Percentiles rank a stretch among this genome's conserved stretches.
phyloP scores from a whole-genome alignment of 2,888 invertebrate genomes.

The Leptothorax acervorum region DNA sequence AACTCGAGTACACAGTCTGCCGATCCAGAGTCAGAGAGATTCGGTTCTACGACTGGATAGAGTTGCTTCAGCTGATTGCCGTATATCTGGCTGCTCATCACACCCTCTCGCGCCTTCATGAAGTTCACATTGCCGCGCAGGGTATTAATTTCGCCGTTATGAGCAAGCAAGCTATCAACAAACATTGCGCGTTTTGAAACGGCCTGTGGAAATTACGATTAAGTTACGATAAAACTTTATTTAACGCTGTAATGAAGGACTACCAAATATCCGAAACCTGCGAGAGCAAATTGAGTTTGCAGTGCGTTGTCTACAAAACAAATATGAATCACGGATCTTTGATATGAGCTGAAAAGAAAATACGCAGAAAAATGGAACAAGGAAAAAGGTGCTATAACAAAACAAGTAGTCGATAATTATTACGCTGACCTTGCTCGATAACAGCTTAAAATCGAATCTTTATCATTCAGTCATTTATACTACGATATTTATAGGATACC shows the following conservation, averaged over 20 bases:
- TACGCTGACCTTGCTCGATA: background rate
- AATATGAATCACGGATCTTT: background rate
- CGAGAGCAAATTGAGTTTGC: background rate
- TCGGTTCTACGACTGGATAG: conserved; percentile 99
- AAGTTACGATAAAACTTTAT: background rate
- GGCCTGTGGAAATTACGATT: background rate
- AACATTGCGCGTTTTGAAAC: background rate
- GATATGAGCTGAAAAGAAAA: background rate
- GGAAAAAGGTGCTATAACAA: background rate
- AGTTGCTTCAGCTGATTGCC: conserved; percentile 94
- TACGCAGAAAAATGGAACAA: background rate
- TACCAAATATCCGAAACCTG: background rate
- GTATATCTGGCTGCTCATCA: conserved; percentile 95
- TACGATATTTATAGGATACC: too few relatives aligned
- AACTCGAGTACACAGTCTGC: conserved; percentile 99
- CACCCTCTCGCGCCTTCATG: conserved; percentile 99
- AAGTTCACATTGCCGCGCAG: conserved; percentile 98
- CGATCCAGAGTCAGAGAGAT: conserved; percentile 98
- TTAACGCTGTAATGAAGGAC: background rate
- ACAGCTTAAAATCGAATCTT: background rate
- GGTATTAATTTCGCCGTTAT: conserved; percentile 99
- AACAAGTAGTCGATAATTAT: background rate
- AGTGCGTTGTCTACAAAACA: background rate
- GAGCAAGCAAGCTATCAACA: conserved; percentile 92
- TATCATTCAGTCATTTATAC: background rate